Base-by-base conservation (phyloP, 1,140 invertebrate genomes). In the Drosophila busckii region DNA sequence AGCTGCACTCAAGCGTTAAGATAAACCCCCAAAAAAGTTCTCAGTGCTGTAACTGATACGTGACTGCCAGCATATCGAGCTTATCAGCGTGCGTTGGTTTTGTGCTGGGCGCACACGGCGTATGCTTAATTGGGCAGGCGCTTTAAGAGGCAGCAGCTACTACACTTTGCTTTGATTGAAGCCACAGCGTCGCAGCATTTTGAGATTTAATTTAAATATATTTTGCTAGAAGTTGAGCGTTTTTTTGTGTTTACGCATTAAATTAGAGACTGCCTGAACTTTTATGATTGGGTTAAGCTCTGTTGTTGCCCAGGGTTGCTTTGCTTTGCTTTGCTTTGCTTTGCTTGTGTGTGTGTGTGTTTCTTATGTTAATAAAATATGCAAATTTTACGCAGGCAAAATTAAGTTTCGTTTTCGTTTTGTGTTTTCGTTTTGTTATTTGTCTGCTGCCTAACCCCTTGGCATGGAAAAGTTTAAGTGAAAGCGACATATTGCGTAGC, bases 191-290 rank as follows among this genome's bases (percentile, higher is more conserved):
- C 42, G 59, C 46, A 58, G 37, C 55, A 56, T 68, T 80, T n/a
- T 68, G 54, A 70, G 67, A 78, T 71, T 78, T 78, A 63, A 78
- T 80, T 80, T 71, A 80, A 71, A 67, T 78, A 40, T 34, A 48
- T 38, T 76, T 78, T 59, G 22, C 48, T 22, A 32, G 20, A 52
- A 71, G 53, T 71, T 67, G 44, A 49, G 44, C 53, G 52, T 48
- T n/a, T n/a, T n/a, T n/a, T 71, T 71, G 62, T 78, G 73, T 78
- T 82, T 82, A 70, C 73, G 73, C 68, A 80, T 78, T 73, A 78
- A 80, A 80, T 80, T 73, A 78, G 44, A 52, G 61, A 28, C 31
- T 45, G 19, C 45, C 20, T 22, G 56, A 78, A 71, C 63, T 71
- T 78, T 78, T 78, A 71, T 78, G 73, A 78, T 78, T 78, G 73